Evolutionary conservation across 37 sponge, comb jelly and placozoan genomes (phyloP).

Genomic region (Ephydatia muelleri): DNA sequence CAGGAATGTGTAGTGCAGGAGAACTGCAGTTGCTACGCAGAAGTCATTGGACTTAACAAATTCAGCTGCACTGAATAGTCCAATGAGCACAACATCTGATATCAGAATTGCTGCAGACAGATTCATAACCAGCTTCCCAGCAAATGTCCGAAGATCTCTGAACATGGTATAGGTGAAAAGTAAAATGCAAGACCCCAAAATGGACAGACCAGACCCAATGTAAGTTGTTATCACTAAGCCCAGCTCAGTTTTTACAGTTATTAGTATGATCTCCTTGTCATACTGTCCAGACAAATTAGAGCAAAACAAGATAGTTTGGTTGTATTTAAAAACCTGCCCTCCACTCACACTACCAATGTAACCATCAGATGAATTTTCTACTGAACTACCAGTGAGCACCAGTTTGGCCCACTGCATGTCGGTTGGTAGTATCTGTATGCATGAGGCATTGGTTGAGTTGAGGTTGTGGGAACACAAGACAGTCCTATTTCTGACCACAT

Average conservation of each 20-base stretch:
- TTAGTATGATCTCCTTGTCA: not conserved
- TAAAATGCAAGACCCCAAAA: constrained; percentile 30
- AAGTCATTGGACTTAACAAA: not conserved
- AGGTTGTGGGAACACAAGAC: not conserved
- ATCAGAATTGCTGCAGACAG: constrained; percentile 23
- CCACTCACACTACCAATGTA: not conserved
- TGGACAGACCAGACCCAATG: constrained; percentile 48
- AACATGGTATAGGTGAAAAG: constrained; percentile 62
- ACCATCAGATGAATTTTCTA: not conserved
- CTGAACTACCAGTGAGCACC: not conserved
- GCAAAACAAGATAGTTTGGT: not conserved
- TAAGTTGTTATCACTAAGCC: constrained; percentile 22
- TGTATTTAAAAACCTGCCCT: not conserved
- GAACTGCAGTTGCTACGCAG: not conserved
- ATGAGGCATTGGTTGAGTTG: not conserved
- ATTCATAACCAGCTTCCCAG: constrained; percentile 39
- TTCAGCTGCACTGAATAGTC: not conserved
- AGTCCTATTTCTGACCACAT: not conserved
- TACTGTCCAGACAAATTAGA: not conserved
- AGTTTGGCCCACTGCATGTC: not conserved
- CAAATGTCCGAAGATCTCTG: constrained; percentile 43
- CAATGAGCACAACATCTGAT: constrained; percentile 28
- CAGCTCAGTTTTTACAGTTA: not conserved
- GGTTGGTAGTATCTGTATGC: not conserved
- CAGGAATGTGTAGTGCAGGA: constrained; percentile 22